Conservation (phyloP, 2,113 vertebrate genomes). For the Rhinichthys klamathensis region DNA sequence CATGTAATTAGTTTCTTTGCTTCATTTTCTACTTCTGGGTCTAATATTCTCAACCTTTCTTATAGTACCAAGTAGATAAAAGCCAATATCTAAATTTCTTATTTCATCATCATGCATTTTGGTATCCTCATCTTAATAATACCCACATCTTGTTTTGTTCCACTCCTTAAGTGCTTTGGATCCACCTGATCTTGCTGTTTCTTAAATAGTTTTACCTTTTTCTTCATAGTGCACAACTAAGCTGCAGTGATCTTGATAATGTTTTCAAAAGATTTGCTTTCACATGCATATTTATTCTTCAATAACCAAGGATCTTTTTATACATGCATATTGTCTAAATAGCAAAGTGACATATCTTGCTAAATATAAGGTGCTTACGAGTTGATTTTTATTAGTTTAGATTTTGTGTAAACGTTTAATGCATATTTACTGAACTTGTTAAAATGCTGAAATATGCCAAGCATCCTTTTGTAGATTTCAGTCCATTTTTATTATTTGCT, state of each 20-base stretch:
- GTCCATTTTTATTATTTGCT: background rate
- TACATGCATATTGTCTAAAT: background rate
- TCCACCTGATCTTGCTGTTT: background rate
- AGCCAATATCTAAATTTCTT: background rate
- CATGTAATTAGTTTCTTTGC: background rate
- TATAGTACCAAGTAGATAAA: background rate
- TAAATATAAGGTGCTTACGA: background rate
- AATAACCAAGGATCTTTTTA: constrained; percentile 6
- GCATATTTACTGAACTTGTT: background rate
- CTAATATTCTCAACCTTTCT: background rate
- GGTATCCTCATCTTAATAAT: background rate
- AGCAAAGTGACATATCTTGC: background rate
- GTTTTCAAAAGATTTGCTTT: background rate
- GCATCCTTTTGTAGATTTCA: background rate
- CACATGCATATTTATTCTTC: background rate
- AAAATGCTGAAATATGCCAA: background rate
- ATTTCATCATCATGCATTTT: constrained; percentile 2
- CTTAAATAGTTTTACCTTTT: background rate
- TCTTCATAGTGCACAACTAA: background rate
- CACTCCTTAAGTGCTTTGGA: background rate
- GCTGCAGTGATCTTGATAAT: background rate
- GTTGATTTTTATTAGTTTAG: background rate
- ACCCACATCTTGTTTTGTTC: background rate
- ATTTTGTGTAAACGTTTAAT: background rate
- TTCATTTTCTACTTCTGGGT: background rate